phyloP scores from a whole-genome alignment of 2,113 vertebrate genomes.

The Xiphophorus couchianus region DNA sequence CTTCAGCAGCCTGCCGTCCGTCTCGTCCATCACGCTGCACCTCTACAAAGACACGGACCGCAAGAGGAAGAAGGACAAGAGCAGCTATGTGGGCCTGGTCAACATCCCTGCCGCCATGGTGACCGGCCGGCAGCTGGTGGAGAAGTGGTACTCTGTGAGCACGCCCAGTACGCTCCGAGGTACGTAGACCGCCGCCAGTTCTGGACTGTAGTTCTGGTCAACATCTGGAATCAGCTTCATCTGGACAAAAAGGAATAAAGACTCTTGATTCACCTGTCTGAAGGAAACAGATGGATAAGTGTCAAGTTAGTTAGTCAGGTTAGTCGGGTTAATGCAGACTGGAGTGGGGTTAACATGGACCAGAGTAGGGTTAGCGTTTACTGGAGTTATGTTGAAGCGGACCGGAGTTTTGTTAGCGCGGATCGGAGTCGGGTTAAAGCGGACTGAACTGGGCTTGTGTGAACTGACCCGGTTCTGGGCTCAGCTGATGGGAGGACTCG shows the following conservation, averaged over 20 bases:
- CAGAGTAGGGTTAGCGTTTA: too few species aligned
- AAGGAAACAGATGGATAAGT: too few species aligned
- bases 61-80: constrained; percentile 98
- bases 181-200: neutral
- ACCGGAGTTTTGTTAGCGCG: rapidly evolving
- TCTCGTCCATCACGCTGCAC: constrained; percentile 90
- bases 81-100: constrained; percentile 93
- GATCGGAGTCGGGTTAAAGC: too few species aligned
- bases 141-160: constrained; percentile 95
- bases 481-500: too few species aligned
- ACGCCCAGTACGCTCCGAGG: constrained; percentile 89
- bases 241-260: neutral
- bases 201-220: neutral
- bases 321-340: too few species aligned
- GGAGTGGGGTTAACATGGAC: too few species aligned
- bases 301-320: too few species aligned
- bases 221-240: neutral
- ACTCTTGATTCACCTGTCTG: too few species aligned
- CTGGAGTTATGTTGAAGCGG: too few species aligned
- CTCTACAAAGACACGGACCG: constrained; percentile 97
- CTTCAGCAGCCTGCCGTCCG: constrained; percentile 90
- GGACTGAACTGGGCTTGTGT: too few species aligned
- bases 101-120: constrained; percentile 88
- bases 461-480: too few species aligned
- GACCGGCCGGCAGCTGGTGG: constrained; percentile 91